Evolutionary conservation across 1,140 invertebrate genomes (phyloP).

Genomic region (Sweltsa coloradensis): DNA sequence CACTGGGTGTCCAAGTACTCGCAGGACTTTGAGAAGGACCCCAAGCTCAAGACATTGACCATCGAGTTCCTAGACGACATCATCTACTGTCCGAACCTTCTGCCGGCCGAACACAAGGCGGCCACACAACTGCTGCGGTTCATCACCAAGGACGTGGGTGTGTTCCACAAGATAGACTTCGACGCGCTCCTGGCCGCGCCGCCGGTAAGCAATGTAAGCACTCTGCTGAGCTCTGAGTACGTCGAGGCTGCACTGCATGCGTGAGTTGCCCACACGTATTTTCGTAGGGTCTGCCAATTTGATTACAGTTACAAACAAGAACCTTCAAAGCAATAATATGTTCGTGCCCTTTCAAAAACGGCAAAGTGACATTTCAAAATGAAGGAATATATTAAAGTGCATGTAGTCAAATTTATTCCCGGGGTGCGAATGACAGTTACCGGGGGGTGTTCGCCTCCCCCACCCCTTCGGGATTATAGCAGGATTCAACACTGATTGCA

Average conservation of each 20-base stretch:
- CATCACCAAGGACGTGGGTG: slow-evolving; percentile 57
- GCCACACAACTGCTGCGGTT: slow-evolving; percentile 68
- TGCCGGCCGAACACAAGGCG: slow-evolving; percentile 82
- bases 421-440: no score
- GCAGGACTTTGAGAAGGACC: slow-evolving; percentile 75
- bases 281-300: no score
- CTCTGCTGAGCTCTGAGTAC: not conserved
- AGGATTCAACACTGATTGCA: no score
- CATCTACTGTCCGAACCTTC: slow-evolving; percentile 67
- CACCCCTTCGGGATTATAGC: no score
- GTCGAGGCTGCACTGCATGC: not conserved
- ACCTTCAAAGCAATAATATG: no score
- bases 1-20: slow-evolving; percentile 61
- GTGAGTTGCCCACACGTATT: no score
- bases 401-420: no score
- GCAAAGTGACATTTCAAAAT: no score
- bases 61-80: slow-evolving; percentile 85
- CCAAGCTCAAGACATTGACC: slow-evolving; percentile 58
- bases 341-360: no score
- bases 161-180: slow-evolving; percentile 51
- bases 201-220: slow-evolving; percentile 44
- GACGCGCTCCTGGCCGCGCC: slow-evolving; percentile 57
- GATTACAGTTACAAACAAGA: no score
- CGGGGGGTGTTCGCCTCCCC: no score
- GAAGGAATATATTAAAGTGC: no score